Percentiles rank a stretch among this genome's conserved stretches.
Conservation (phyloP, 2,113 vertebrate genomes). For the Eleginops maclovinus region DNA sequence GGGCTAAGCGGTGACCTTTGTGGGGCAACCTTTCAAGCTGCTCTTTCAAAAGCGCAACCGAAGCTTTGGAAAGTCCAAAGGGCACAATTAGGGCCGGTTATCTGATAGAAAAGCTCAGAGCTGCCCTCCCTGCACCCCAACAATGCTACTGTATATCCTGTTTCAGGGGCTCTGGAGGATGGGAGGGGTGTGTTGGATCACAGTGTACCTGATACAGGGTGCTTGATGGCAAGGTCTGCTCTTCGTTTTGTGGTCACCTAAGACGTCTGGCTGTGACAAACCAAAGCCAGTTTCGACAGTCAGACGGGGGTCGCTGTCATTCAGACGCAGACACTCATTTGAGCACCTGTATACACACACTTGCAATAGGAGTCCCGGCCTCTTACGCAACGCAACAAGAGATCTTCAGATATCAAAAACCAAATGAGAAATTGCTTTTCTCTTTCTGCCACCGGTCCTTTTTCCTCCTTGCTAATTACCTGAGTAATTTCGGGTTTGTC, state of each 20-base stretch:
- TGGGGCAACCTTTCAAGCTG: conserved; percentile 63
- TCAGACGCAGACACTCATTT: conserved; percentile 33
- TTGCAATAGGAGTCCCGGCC: background rate
- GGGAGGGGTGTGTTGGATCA: conserved; percentile 48
- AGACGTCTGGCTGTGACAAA: conserved; percentile 47
- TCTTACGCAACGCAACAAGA: background rate
- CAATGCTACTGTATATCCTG: conserved; percentile 68
- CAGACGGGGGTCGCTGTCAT: conserved; percentile 24
- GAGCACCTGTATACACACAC: conserved; percentile 2
- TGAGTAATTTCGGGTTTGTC: background rate
- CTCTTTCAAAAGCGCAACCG: conserved; percentile 66
- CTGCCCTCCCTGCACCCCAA: conserved; percentile 67
- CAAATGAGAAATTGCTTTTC: background rate
- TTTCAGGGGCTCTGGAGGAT: conserved; percentile 67
- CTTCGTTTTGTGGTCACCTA: conserved; percentile 58
- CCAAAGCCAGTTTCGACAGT: conserved; percentile 4
- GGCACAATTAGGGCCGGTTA: conserved; percentile 64
- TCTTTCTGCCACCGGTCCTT: background rate
- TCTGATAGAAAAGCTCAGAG: conserved; percentile 70
- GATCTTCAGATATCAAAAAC: conserved; percentile 8
- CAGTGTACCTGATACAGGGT: conserved; percentile 65
- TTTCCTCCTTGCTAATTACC: background rate
- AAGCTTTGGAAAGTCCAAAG: conserved; percentile 67
- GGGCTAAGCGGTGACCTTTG: conserved; percentile 57
- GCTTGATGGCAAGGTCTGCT: conserved; percentile 56